Evolutionary conservation across 2,888 invertebrate genomes (phyloP), one percentile per base, ranked within the genome.

Genomic region (Branchinecta sandiegonensis): DNA sequence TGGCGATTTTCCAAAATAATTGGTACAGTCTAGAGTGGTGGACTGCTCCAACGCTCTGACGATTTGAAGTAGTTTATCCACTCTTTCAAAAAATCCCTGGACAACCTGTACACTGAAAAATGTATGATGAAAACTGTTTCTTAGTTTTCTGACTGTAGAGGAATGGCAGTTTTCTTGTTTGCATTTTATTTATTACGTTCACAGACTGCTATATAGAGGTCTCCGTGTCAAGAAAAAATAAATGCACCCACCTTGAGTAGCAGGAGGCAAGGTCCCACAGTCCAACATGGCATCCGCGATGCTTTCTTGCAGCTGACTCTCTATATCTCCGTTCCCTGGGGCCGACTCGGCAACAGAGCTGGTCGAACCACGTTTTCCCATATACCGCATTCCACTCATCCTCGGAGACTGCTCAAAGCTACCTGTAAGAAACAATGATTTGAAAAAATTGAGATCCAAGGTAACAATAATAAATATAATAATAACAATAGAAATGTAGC

Each of bases 241-340:
- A 65, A 14, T 68, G 37, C 14, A 14, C 47, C 17, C 66, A 69
- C 68, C 66, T 71, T 73, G 77, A 80, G 80, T 80, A 76, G 78
- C 75, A 71, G 79, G 76, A 12, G 79, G 76, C 48, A 80, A 77
- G 12, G 81, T 81, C 9, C 87, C 85, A 23, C 86, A 85, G 76
- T 94, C 94, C 73, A 90, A 83, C 94, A 94, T 94, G 68, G 94
- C 94, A 76, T 94, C 94, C 0, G 94, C 94, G 68, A 94, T 81
- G 78, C 92, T 92, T 77, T 94, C 93, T 73, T 86, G 83, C 14
- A 94, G 81, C 74, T 90, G 87, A 69, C 87, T 86, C 74, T 93
- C 93, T 50, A 77, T 76, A 37, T 74, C 72, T 66, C 70, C 66
- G 73, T 37, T 63, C 23, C 69, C 66, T 11, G 75, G 70, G 71